Evolutionary conservation across 2,113 vertebrate species (phyloP).

Genomic region (Dunckerocampus dactyliophorus): DNA sequence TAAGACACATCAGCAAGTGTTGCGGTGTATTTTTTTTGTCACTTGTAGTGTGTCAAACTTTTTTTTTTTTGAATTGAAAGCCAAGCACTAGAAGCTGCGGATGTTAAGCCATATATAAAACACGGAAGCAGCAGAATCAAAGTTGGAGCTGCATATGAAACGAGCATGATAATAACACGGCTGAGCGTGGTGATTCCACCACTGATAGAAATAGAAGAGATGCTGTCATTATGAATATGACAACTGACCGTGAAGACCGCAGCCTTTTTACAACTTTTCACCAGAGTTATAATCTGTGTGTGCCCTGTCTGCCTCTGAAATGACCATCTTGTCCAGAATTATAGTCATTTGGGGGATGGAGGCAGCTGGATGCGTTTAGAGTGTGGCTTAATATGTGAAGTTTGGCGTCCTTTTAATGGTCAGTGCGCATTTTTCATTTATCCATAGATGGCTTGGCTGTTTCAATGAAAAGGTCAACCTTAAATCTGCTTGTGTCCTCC

Average conservation of each 20-base stretch:
- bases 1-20: no score
- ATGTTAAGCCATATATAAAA: conserved; percentile 3
- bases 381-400: conserved; percentile 66
- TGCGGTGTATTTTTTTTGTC: no score
- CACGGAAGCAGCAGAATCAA: conserved; percentile 13
- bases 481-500: no score
- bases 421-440: conserved; percentile 38
- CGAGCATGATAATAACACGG: conserved; percentile 57
- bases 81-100: conserved; percentile 1
- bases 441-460: background rate
- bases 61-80: no score
- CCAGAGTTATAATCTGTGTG: conserved; percentile 67
- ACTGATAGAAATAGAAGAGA: conserved; percentile 67
- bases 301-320: conserved; percentile 62
- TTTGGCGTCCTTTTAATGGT: conserved; percentile 63
- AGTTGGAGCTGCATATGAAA: conserved; percentile 35
- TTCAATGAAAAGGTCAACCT: no score
- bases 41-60: no score
- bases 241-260: conserved; percentile 68
- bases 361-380: conserved; percentile 63
- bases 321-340: conserved; percentile 72
- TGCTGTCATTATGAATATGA: conserved; percentile 72
- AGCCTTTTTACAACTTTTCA: conserved; percentile 63
- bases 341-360: conserved; percentile 69
- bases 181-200: conserved; percentile 67